Evolutionary conservation across 2,797 vertebrate species (phyloP).

Genomic region (Knipowitschia caucasica): DNA sequence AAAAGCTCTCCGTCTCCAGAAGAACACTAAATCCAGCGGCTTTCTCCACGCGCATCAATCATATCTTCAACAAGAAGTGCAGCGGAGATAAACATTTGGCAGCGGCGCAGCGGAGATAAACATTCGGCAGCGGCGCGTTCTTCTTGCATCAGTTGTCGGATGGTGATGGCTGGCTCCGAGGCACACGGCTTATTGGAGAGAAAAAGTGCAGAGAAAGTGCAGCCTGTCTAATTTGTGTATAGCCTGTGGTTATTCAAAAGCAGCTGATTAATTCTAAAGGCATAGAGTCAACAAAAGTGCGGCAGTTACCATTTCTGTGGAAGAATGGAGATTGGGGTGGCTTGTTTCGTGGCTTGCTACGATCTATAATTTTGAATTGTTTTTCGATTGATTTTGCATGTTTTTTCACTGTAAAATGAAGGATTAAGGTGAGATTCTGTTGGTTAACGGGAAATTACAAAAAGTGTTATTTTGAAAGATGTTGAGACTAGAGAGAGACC

Average conservation of each 20-base stretch:
- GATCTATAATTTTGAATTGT: not conserved
- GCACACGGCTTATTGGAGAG: conserved; percentile 22
- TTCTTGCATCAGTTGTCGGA: conserved; percentile 24
- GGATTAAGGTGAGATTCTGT: too few species aligned
- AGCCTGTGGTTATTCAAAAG: conserved; percentile 7
- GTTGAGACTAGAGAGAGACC: too few species aligned
- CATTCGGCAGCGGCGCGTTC: conserved; percentile 9
- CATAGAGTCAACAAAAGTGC: not conserved
- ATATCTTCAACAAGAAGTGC: conserved; percentile 14
- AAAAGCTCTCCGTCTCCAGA: not conserved
- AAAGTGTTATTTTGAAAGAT: too few species aligned
- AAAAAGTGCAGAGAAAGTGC: conserved; percentile 24
- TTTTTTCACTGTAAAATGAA: not conserved
- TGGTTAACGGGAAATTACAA: too few species aligned
- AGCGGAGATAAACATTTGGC: conserved; percentile 17
- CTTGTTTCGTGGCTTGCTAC: not conserved
- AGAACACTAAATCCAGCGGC: not conserved
- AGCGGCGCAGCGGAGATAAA: conserved; percentile 24
- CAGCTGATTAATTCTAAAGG: conserved; percentile 22
- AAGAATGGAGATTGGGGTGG: not conserved
- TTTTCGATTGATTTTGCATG: not conserved
- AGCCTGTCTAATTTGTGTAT: conserved; percentile 16
- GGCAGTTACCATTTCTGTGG: not conserved
- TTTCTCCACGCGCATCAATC: conserved; percentile 5
- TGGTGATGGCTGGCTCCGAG: conserved; percentile 42